Conservation (phyloP, 2,888 invertebrate genomes). For the Drosophila ustulata region DNA sequence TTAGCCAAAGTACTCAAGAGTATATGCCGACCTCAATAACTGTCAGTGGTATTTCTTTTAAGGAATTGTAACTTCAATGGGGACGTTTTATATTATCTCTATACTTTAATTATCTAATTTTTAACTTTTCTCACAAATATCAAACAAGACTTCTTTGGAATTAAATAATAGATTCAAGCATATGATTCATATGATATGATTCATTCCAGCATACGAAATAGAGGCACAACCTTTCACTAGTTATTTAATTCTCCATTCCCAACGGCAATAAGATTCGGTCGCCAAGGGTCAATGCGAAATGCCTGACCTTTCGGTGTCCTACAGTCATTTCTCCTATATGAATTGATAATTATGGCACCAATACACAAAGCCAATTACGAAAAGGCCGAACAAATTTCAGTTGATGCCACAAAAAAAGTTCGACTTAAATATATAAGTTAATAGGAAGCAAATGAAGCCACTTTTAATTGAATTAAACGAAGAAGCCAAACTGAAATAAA, state of each 20-base stretch:
- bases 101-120: no score
- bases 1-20: no score
- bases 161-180: neutral
- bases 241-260: neutral
- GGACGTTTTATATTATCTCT: no score
- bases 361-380: neutral
- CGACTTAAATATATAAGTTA: slow-evolving; percentile 9
- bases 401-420: neutral
- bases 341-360: slow-evolving; percentile 5
- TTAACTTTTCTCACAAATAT: neutral
- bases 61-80: no score
- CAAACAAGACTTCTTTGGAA: neutral
- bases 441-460: slow-evolving; percentile 1
- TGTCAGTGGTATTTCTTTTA: no score
- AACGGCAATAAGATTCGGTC: neutral
- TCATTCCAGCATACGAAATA: neutral
- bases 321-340: neutral
- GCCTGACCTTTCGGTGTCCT: slow-evolving; percentile 6
- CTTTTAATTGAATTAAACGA: slow-evolving; percentile 13
- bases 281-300: neutral
- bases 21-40: no score
- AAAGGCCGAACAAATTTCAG: neutral
- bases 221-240: slow-evolving; percentile 2
- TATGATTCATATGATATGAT: neutral
- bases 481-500: slow-evolving; percentile 10